These are phyloP conservation scores for Vombatus ursinus DNA, from an alignment of 2,113 vertebrate genomes.

Conservation along the genomic window DNA sequence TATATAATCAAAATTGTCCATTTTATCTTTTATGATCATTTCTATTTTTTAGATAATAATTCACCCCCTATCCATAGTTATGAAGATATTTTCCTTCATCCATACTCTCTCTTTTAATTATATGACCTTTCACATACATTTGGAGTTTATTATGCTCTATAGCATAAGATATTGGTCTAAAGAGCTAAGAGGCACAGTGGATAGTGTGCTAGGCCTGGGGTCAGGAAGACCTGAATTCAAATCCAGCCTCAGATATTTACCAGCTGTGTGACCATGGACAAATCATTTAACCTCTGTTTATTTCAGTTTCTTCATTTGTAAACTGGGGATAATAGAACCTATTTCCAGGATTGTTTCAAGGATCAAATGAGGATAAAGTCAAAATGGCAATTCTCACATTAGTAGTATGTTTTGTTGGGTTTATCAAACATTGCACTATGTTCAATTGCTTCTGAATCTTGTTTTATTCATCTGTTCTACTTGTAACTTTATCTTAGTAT, in stretches of 20 bases:
- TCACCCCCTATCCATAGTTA: background rate
- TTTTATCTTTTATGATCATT: background rate
- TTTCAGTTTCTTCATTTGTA: background rate
- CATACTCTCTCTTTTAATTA: background rate
- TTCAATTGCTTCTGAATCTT: background rate
- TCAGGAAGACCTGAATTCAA: background rate
- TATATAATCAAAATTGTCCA: background rate
- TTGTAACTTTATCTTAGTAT: background rate
- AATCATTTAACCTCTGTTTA: background rate
- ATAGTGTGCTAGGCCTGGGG: background rate
- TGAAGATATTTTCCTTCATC: background rate
- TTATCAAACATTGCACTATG: background rate
- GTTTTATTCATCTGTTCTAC: background rate
- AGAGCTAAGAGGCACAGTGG: background rate
- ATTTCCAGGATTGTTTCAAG: background rate
- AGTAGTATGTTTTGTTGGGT: background rate
- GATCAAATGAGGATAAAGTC: background rate
- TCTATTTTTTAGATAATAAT: background rate
- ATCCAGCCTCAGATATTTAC: background rate
- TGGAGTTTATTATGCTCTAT: background rate
- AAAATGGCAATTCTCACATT: background rate
- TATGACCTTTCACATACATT: background rate
- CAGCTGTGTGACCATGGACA: background rate
- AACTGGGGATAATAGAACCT: background rate
- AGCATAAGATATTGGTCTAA: background rate